Percentiles rank a stretch among this genome's conserved stretches.
phyloP scores from a whole-genome alignment of 2,113 vertebrate genomes.

The Pipra filicauda region DNA sequence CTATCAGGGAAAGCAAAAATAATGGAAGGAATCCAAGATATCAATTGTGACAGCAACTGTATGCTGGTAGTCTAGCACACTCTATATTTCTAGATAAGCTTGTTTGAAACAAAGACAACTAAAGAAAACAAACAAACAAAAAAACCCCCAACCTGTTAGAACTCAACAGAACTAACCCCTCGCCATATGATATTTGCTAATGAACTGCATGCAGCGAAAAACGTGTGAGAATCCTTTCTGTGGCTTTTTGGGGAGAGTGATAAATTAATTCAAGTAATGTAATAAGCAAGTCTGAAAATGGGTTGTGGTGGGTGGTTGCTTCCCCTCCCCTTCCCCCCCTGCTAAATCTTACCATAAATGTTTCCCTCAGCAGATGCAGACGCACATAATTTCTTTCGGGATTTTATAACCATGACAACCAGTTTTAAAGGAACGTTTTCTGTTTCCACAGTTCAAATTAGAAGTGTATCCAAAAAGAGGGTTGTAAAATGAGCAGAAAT shows the following conservation, averaged over 20 bases:
- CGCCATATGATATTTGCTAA: background rate
- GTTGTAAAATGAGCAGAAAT: conserved; percentile 51
- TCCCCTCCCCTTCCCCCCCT: background rate
- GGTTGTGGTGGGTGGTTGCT: conserved; percentile 35
- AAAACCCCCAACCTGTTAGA: background rate
- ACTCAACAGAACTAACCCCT: background rate
- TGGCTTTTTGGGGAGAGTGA: background rate
- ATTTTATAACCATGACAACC: conserved; percentile 79
- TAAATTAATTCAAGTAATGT: conserved; percentile 29
- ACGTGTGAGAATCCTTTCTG: background rate
- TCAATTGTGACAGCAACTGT: background rate
- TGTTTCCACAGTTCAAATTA: conserved; percentile 60
- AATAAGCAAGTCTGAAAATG: conserved; percentile 54
- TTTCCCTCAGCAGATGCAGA: conserved; percentile 57
- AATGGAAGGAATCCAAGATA: background rate
- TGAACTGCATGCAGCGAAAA: background rate
- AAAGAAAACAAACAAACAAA: conserved; percentile 35
- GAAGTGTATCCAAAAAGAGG: conserved; percentile 35
- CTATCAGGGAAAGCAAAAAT: background rate
- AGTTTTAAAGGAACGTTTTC: conserved; percentile 61
- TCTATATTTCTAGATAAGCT: background rate
- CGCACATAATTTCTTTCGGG: conserved; percentile 66
- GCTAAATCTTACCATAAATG: conserved; percentile 62
- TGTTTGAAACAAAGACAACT: conserved; percentile 38
- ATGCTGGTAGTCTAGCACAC: background rate